Conservation (phyloP, 2,113 vertebrate species). For the Eretmochelys imbricata region DNA sequence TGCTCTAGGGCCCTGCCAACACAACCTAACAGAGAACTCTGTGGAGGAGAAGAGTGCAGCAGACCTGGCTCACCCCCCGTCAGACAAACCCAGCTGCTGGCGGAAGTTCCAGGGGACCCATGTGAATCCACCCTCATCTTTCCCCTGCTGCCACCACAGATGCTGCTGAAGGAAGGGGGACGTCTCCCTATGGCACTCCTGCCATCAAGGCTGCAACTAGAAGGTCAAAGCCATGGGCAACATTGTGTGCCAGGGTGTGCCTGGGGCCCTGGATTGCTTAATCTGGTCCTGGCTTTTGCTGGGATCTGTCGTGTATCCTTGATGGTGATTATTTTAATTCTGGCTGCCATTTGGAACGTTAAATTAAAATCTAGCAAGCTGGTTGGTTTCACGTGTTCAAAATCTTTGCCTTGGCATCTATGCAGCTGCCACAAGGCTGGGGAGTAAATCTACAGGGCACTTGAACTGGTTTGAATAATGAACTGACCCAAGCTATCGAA, state of each 20-base stretch:
- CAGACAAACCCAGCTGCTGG: too few relatives aligned
- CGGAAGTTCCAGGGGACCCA: too few relatives aligned
- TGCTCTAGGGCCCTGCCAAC: slow-evolving; percentile 44
- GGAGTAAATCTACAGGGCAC: neutral
- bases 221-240: neutral
- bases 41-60: neutral
- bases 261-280: neutral
- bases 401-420: neutral
- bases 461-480: neutral
- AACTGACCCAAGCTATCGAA: neutral
- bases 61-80: neutral
- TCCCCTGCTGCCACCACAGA: neutral
- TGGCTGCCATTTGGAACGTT: neutral
- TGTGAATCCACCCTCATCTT: neutral
- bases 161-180: neutral
- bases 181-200: neutral
- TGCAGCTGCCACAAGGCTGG: neutral
- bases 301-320: neutral
- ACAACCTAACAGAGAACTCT: slow-evolving; percentile 10
- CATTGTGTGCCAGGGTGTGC: neutral
- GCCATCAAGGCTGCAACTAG: neutral
- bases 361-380: neutral
- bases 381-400: neutral
- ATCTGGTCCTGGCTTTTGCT: neutral
- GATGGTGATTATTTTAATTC: neutral